Evolutionary conservation across 1,140 invertebrate genomes (phyloP).

Genomic region (Monomorium pharaonis): DNA sequence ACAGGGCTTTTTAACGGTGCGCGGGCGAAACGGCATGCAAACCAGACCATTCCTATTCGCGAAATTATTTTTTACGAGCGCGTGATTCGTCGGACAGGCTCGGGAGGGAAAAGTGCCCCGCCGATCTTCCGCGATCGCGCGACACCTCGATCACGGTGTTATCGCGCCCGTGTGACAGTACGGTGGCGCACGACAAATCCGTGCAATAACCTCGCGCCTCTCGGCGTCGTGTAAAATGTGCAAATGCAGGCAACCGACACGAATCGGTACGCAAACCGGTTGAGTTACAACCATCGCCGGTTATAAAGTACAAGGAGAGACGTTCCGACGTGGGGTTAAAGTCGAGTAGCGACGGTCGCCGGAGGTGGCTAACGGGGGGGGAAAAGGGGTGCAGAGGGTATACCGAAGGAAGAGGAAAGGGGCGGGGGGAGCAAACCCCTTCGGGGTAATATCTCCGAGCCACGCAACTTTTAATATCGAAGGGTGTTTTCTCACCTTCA

Average conservation of each 20-base stretch:
- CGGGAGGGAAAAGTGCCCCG: constrained; percentile 6
- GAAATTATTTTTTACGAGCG: constrained; percentile 58
- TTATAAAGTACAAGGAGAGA: constrained; percentile 68
- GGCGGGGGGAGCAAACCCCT: constrained; percentile 2
- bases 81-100: neutral
- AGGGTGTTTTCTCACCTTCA: constrained; percentile 83
- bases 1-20: constrained; percentile 39
- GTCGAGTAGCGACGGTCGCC: constrained; percentile 50
- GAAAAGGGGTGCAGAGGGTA: neutral
- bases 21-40: constrained; percentile 51
- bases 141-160: constrained; percentile 61
- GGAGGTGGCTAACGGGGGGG: constrained; percentile 14
- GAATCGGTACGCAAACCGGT: constrained; percentile 74
- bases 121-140: constrained; percentile 65
- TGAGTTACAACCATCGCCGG: constrained; percentile 71
- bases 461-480: constrained; percentile 84
- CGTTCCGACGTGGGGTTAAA: constrained; percentile 48
- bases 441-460: constrained; percentile 78
- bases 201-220: constrained; percentile 71
- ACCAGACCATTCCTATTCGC: constrained; percentile 72
- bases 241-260: constrained; percentile 68
- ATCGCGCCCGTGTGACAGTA: constrained; percentile 45
- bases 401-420: neutral
- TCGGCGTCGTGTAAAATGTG: constrained; percentile 70
- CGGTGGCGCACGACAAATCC: constrained; percentile 69